Percentiles rank a stretch among this genome's conserved stretches.
Conservation (phyloP, 2,797 vertebrate species). For the Tachyglossus aculeatus region DNA sequence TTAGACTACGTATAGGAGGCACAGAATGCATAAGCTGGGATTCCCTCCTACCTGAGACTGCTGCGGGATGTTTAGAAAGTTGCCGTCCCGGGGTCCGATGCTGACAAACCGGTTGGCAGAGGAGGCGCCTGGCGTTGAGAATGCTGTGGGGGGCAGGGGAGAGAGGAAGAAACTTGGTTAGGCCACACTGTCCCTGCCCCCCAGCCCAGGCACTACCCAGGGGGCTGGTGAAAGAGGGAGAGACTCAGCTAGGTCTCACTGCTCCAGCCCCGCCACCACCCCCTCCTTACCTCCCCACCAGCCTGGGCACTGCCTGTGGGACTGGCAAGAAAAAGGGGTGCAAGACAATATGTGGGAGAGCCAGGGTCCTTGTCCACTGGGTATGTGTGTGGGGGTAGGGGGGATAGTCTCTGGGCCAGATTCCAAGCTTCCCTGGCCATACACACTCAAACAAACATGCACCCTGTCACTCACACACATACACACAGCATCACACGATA, state of each 20-base stretch:
- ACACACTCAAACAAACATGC: not conserved
- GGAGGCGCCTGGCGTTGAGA: conserved; percentile 95
- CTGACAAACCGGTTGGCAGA: conserved; percentile 98
- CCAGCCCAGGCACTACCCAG: conserved; percentile 27
- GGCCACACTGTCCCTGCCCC: conserved; percentile 31
- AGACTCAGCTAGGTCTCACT: conserved; percentile 39
- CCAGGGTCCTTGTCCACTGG: too few relatives aligned
- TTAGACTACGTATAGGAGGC: too few relatives aligned
- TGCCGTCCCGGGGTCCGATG: conserved; percentile 98
- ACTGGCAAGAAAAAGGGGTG: too few relatives aligned
- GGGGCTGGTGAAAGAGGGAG: conserved; percentile 56
- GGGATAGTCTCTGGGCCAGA: not conserved
- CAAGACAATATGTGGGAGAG: too few relatives aligned
- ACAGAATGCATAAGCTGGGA: too few relatives aligned
- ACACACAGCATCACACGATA: too few relatives aligned
- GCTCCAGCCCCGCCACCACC: conserved; percentile 11
- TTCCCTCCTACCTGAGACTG: conserved; percentile 90
- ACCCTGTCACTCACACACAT: not conserved
- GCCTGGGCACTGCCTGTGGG: not conserved
- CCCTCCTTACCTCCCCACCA: not conserved
- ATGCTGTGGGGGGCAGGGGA: conserved; percentile 78
- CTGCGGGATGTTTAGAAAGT: conserved; percentile 98
- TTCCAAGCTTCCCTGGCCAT: not conserved
- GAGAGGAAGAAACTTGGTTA: conserved; percentile 45
- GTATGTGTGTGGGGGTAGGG: not conserved